Evolutionary conservation across 2,797 vertebrate genomes (phyloP).

Genomic region (Onychomys arenicola): DNA sequence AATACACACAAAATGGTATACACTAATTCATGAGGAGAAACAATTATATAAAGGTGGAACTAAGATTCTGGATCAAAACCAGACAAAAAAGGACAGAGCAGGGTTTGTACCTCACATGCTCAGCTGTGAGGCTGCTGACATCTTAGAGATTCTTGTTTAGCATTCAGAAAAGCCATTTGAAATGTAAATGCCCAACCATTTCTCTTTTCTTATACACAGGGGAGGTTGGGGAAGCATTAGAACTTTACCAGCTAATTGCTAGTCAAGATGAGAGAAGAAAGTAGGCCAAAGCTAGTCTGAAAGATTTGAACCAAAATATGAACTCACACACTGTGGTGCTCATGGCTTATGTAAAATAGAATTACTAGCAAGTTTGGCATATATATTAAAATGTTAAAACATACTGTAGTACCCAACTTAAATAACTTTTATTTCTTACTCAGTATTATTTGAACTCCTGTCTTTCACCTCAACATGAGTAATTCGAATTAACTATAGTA

Average conservation of each 20-base stretch:
- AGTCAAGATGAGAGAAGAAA: not conserved
- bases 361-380: constrained; percentile 22
- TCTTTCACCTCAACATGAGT: not conserved
- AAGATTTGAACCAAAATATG: not conserved
- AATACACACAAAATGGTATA: not conserved
- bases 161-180: not conserved
- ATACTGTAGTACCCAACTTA: constrained; percentile 17
- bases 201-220: not conserved
- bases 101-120: not conserved
- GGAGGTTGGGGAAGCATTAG: not conserved
- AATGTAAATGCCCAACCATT: not conserved
- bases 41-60: not conserved
- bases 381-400: constrained; percentile 41
- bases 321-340: not conserved
- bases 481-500: not conserved
- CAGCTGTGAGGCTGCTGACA: not conserved
- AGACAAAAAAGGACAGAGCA: not conserved
- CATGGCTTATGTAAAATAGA: not conserved
- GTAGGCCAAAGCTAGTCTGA: not conserved
- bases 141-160: not conserved
- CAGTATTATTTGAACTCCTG: not conserved
- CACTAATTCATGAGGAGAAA: not conserved
- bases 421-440: constrained; percentile 42
- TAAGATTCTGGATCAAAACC: constrained; percentile 19
- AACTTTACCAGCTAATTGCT: not conserved